Conservation (phyloP, 2,797 vertebrate genomes). For the Microctenopoma stevenorrisi region DNA sequence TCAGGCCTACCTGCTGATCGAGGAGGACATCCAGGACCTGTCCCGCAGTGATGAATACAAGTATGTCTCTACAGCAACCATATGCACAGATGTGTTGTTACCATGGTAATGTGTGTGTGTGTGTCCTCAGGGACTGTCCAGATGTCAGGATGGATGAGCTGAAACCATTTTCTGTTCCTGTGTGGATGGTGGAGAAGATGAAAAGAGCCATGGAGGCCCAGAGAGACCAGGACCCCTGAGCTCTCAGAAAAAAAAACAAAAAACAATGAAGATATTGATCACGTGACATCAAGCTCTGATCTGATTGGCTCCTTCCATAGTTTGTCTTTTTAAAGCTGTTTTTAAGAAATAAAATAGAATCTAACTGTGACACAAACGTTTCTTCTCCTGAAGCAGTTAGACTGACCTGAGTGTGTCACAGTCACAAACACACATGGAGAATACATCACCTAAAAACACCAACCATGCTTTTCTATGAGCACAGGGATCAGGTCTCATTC, state of each 20-base stretch:
- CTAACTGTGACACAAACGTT: not conserved
- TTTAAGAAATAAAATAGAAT: slow-evolving; percentile 10
- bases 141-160: slow-evolving; percentile 93
- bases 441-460: too few species aligned
- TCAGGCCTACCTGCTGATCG: slow-evolving; percentile 95
- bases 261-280: not conserved
- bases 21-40: slow-evolving; percentile 94
- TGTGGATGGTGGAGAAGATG: slow-evolving; percentile 97
- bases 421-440: too few species aligned
- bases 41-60: slow-evolving; percentile 93
- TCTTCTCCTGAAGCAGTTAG: too few species aligned
- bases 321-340: slow-evolving; percentile 17
- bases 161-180: slow-evolving; percentile 90
- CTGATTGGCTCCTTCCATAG: not conserved
- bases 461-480: too few species aligned
- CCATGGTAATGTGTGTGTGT: not conserved
- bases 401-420: too few species aligned
- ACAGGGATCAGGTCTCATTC: too few species aligned
- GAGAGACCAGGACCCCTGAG: slow-evolving; percentile 71
- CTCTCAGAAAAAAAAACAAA: not conserved
- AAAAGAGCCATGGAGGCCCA: slow-evolving; percentile 91
- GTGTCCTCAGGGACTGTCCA: slow-evolving; percentile 84
- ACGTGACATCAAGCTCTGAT: slow-evolving; percentile 20
- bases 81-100: not conserved
- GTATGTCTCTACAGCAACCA: slow-evolving; percentile 67